Evolutionary conservation across 2,113 vertebrate genomes (phyloP).

Genomic region (Eudyptes chrysolophus): DNA sequence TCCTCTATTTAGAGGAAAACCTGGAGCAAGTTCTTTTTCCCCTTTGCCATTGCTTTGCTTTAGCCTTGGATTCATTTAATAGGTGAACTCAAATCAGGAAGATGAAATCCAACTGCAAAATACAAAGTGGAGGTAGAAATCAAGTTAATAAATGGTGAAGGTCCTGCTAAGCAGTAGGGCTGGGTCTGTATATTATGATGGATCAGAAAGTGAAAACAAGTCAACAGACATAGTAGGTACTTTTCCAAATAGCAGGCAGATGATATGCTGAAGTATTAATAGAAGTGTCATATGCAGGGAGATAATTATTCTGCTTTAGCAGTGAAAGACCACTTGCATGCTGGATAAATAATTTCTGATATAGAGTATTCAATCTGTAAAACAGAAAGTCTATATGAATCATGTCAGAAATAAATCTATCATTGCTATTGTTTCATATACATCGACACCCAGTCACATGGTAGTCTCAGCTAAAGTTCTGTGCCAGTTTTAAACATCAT

Average conservation of each 20-base stretch:
- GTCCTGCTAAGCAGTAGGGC: background rate
- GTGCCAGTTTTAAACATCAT: background rate
- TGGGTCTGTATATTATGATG: background rate
- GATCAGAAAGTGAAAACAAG: background rate
- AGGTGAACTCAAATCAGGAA: background rate
- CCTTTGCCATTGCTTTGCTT: background rate
- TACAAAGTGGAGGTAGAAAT: background rate
- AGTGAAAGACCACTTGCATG: background rate
- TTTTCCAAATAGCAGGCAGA: background rate
- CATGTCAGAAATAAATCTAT: background rate
- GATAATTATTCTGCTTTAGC: background rate
- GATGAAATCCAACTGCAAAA: background rate
- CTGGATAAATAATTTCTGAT: background rate
- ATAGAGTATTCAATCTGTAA: background rate
- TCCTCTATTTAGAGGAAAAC: background rate
- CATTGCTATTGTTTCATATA: background rate
- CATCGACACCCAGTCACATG: background rate
- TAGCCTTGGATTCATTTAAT: background rate
- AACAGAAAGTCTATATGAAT: background rate
- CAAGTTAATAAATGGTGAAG: background rate
- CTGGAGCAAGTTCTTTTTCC: background rate
- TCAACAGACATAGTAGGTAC: background rate
- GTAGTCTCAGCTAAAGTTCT: background rate
- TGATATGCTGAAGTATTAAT: background rate
- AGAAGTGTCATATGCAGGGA: background rate